phyloP scores from a whole-genome alignment of 2,113 vertebrate species.

The Bos javanicus region DNA sequence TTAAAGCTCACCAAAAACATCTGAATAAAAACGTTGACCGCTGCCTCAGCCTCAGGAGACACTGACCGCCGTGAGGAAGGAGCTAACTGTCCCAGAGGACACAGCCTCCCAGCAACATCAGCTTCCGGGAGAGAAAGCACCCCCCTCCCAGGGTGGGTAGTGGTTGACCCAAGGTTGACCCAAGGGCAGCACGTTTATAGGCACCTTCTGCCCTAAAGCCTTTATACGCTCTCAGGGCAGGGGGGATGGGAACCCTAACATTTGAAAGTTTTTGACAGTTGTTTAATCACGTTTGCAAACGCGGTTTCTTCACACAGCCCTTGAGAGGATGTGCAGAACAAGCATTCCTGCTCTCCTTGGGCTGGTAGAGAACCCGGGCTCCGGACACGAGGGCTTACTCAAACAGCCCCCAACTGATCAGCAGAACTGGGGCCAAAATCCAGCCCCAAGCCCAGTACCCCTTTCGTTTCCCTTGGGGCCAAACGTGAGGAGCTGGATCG shows the following conservation, averaged over 20 bases:
- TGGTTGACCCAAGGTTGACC: neutral
- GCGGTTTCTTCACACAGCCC: fast-evolving
- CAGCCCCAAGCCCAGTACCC: neutral
- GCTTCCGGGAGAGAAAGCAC: too few species aligned
- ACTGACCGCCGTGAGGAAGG: fast-evolving
- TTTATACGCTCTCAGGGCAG: fast-evolving
- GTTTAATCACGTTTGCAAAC: neutral
- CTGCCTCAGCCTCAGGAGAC: too few species aligned
- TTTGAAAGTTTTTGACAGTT: fast-evolving
- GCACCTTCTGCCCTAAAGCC: neutral
- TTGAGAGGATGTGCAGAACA: fast-evolving
- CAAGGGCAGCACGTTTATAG: fast-evolving
- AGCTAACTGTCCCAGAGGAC: neutral
- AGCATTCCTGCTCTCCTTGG: fast-evolving
- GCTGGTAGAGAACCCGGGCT: neutral
- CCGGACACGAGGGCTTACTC: fast-evolving
- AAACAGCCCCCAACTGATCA: fast-evolving
- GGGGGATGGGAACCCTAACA: fast-evolving
- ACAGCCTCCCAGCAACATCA: fast-evolving
- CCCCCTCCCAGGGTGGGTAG: fast-evolving
- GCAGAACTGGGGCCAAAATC: neutral
- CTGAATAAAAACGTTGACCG: neutral
- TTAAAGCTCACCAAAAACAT: neutral
- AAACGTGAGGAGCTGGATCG: neutral
- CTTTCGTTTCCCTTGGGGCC: neutral